Base-by-base conservation (phyloP, 2,888 invertebrate genomes). In the Chaetogeoica ovagalla region DNA sequence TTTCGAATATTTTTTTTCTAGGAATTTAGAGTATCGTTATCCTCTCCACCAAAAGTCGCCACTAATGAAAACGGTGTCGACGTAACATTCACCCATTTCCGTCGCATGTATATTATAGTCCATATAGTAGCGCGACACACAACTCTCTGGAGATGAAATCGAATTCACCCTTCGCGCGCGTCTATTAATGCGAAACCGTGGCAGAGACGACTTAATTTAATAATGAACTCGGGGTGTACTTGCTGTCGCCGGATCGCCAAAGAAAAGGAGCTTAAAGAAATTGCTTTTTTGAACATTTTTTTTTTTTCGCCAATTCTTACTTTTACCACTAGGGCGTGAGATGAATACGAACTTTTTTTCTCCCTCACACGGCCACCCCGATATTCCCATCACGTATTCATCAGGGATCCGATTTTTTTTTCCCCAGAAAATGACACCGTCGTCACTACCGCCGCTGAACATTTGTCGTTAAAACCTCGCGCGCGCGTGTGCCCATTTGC, bases 301-400 rank as follows among this genome's bases (percentile, higher is more conserved):
- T 19, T 73, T 30, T 62, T 62, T 8, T 71, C 37, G 52, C 69
- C 70, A 55, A 70, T 79, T 63, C 62, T 70, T 79, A 70, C 39
- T 70, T 55, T 70, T 79, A 63, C 70, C 79, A 71, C 71, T 57
- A 63, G 63, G 30, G 55, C 71, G 79, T 79, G 79, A 79, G 62
- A 23, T 23, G 70, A 79, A 79, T 79, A 52, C 13, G 63, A 55
- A 79, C 71, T 63, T 71, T 63, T 63, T 30, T 62, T 17, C 55
- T 17, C 30, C 30, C 17, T 52, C 52, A 39, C 23, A 55, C 19
- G 55, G 71, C 63, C 63, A 57, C 30, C 30, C 30, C 30, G 30
- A 79, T 79, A 79, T 79, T 79, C 79, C 23, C 30, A 71, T 62
- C 79, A 79, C 79, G 79, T 79, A 63, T 79, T 63, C 79, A 63